Evolutionary conservation across 2,888 invertebrate species (phyloP).

Genomic region (Synanthedon andrenaeformis): DNA sequence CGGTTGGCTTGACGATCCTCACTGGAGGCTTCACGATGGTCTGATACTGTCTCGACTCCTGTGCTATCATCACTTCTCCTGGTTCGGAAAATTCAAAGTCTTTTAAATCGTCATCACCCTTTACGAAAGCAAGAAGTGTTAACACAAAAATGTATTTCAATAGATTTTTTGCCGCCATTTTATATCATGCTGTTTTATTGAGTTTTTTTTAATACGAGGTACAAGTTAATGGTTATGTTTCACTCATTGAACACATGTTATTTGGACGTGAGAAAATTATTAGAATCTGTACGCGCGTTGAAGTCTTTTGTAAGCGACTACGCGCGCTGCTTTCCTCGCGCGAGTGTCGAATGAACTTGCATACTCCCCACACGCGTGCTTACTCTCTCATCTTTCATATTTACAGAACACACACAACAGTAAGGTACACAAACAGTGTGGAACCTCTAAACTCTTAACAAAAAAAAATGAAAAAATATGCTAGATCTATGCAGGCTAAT

Average conservation of each 20-base stretch:
- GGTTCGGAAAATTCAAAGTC: conserved; percentile 48
- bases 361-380: conserved; percentile 34
- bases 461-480: too few species aligned
- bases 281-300: conserved; percentile 12
- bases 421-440: too few species aligned
- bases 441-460: too few species aligned
- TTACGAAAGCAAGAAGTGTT: conserved; percentile 20
- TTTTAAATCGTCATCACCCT: conserved; percentile 32
- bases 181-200: not conserved
- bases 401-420: conserved; percentile 10
- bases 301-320: conserved; percentile 23
- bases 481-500: too few species aligned
- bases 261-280: not conserved
- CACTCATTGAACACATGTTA: not conserved
- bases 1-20: conserved; percentile 28
- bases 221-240: not conserved
- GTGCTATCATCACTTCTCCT: conserved; percentile 57
- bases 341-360: conserved; percentile 41
- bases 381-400: conserved; percentile 41
- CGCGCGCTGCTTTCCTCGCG: conserved; percentile 39
- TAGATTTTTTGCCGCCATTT: conserved; percentile 28
- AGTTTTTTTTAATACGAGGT: conserved; percentile 1
- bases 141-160: conserved; percentile 20
- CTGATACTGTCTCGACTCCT: conserved; percentile 53
- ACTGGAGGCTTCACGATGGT: conserved; percentile 46